Conservation (phyloP, 2,888 invertebrate genomes). For the Entomobrya multifasciata region DNA sequence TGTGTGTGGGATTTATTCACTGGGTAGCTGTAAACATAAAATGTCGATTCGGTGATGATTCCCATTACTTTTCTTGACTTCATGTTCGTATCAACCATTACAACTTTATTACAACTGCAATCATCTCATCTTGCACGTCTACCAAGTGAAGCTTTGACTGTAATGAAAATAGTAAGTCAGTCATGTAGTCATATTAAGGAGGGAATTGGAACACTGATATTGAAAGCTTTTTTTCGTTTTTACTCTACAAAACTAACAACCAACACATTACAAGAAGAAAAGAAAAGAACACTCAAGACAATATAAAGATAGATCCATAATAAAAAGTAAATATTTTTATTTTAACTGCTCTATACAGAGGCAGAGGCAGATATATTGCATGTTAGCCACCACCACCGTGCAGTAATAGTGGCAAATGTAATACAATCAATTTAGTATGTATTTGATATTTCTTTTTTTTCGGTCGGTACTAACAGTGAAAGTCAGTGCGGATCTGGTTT, state of each 20-base stretch:
- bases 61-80: conserved; percentile 3
- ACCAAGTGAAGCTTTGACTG: neutral
- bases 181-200: neutral
- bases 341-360: neutral
- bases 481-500: too few species aligned
- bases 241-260: neutral
- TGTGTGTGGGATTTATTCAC: neutral
- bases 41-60: neutral
- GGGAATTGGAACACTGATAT: conserved; percentile 35
- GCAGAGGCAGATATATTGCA: neutral
- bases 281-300: neutral
- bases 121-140: neutral
- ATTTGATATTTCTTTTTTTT: too few species aligned
- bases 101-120: conserved; percentile 7
- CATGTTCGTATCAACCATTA: conserved; percentile 22
- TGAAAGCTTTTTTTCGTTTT: neutral
- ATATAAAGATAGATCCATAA: neutral
- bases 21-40: neutral
- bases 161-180: neutral
- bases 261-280: neutral
- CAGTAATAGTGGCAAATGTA: conserved; percentile 15
- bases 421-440: neutral
- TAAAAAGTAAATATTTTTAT: neutral
- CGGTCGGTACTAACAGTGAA: too few species aligned
- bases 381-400: conserved; percentile 6